Base-by-base conservation (phyloP, 2,888 invertebrate species). In the Campoplex capitator region DNA sequence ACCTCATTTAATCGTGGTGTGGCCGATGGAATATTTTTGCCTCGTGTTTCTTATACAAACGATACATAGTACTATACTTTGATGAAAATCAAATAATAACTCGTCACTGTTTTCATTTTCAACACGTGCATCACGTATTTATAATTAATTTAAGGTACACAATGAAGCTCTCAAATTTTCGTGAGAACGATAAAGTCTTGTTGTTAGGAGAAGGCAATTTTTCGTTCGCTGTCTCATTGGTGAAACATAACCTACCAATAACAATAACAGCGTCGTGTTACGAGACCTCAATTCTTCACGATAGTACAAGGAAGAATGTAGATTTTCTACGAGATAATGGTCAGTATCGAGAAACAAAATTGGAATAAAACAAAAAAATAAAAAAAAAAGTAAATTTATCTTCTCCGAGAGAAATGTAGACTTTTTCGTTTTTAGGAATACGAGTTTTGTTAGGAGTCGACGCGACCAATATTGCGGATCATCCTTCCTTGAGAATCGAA, bases 181-280 rank as follows among this genome's bases (percentile, higher is more conserved):
- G 84, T 58, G 84, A 92, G 80, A 90, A 92, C 76, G 93, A 94
- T 75, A 90, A 83, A 35, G 92, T 95, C 56, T 92, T 96, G 54
- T 91, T 96, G 16, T 92, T 96, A 38, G 96, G 96, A 7, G 96
- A 96, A 90, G 96, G 96, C 3, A 95, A 96, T 92, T 96, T 96
- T 92, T 95, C 96, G 2, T 95, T 96, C 89, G 91, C 95, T 23
- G 93, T 94, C 23, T 93, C 94, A 28, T 91, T 95, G 71, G 88
- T 92, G 42, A 90, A 92, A 84, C 89, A 92, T 74, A 90, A 91
- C 77, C 89, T 92, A 9, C 89, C 90, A 54, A 90, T 94, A 56
- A 88, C 93, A 45, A 89, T 95, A 71, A 92, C 91, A 18, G 92
- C 95, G 18, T 94, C 95, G 32, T 95, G 95, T 89, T 93, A 95